A percentile compares a stretch with the other conserved stretches of the same genome.
These are phyloP conservation scores for Drosophila virilis DNA, from an alignment of 1,140 invertebrate species.

Conservation along the genomic window DNA sequence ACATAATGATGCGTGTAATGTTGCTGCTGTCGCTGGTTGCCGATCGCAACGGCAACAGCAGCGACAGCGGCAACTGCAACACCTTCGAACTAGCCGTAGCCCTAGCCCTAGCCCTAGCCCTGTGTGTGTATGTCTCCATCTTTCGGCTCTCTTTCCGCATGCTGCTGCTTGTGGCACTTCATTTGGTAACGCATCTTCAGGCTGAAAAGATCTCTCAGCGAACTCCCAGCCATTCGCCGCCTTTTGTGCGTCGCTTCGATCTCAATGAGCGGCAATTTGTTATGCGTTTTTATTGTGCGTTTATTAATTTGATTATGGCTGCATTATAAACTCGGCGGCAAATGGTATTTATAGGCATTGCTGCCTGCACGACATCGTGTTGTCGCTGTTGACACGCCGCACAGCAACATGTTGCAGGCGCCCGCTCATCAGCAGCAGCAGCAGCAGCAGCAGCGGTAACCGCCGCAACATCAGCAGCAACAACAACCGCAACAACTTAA, in stretches of 20 bases:
- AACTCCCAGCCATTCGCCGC: slow-evolving; percentile 3
- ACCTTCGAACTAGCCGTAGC: slow-evolving; percentile 19
- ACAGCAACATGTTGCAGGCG: slow-evolving; percentile 28
- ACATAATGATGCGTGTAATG: slow-evolving; percentile 78
- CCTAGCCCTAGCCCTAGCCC: background rate
- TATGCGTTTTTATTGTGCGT: slow-evolving; percentile 81
- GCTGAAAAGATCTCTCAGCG: slow-evolving; percentile 3
- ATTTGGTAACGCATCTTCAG: too few relatives aligned
- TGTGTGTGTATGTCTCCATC: slow-evolving; percentile 21
- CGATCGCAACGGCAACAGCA: slow-evolving; percentile 15
- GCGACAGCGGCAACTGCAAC: slow-evolving; percentile 18
- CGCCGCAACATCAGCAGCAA: slow-evolving; percentile 10
- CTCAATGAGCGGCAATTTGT: slow-evolving; percentile 73
- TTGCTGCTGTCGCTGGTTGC: slow-evolving; percentile 53
- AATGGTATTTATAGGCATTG: slow-evolving; percentile 50
- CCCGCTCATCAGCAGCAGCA: slow-evolving; percentile 11
- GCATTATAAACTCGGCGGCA: slow-evolving; percentile 62
- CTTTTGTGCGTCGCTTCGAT: slow-evolving; percentile 39
- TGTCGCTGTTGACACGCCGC: slow-evolving; percentile 12
- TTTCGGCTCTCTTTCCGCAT: background rate
- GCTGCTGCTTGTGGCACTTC: background rate
- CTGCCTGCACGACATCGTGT: slow-evolving; percentile 14
- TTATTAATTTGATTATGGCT: slow-evolving; percentile 80
- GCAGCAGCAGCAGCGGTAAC: background rate
- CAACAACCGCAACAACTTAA: slow-evolving; percentile 28